These are phyloP conservation scores for Nycticorax nycticorax DNA, from an alignment of 2,113 vertebrate genomes.

Conservation along the genomic window DNA sequence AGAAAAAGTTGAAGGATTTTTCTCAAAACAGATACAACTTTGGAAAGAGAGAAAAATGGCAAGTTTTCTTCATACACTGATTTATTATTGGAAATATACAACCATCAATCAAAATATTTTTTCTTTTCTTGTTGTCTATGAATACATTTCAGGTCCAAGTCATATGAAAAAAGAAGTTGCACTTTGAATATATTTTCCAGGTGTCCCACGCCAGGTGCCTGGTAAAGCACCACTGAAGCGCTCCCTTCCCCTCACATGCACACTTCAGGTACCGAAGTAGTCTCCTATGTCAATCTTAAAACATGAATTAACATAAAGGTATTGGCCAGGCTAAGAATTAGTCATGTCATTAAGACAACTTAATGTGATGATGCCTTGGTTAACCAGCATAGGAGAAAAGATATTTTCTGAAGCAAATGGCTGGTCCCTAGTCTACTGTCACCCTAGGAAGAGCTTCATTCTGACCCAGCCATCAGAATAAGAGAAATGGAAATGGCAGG, in stretches of 20 bases:
- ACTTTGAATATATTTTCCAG: neutral
- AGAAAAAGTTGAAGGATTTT: neutral
- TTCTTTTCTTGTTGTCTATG: neutral
- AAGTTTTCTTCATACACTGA: neutral
- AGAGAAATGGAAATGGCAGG: neutral
- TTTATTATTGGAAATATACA: neutral
- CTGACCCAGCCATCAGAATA: neutral
- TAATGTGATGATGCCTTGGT: neutral
- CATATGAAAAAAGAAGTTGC: neutral
- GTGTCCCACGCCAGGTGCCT: neutral
- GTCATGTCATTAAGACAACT: neutral
- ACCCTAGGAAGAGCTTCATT: neutral
- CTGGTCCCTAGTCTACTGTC: no score
- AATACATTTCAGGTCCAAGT: neutral
- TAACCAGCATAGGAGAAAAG: neutral
- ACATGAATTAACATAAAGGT: neutral
- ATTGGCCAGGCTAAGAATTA: neutral
- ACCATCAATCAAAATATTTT: neutral
- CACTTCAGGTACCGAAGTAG: neutral
- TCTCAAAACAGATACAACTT: neutral
- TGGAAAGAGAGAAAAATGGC: neutral
- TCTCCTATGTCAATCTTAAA: neutral
- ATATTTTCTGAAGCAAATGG: neutral
- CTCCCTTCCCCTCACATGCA: neutral
- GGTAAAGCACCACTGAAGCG: neutral